A percentile compares a stretch with the other conserved stretches of the same genome.
These are phyloP conservation scores for Chirona hameri DNA, from an alignment of 2,888 invertebrate species.

Conservation along the genomic window DNA sequence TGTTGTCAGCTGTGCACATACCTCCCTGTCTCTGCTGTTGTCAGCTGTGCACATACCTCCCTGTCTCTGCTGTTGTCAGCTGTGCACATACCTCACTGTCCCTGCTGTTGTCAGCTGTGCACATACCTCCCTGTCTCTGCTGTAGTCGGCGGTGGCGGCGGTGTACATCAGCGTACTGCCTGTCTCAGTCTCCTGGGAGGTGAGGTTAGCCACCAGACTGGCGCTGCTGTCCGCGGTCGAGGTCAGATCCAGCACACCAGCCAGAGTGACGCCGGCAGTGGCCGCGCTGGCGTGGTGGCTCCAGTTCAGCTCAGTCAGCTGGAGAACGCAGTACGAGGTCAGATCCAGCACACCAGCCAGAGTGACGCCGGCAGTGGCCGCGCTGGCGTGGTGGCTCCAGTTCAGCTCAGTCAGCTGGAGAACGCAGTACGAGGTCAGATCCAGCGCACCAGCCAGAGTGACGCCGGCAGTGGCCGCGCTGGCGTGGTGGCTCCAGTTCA, in stretches of 20 bases:
- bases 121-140: too few species aligned
- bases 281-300: background rate
- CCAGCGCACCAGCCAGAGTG: background rate
- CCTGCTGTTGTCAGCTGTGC: too few species aligned
- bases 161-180: background rate
- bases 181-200: background rate
- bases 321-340: background rate
- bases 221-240: conserved; percentile 22
- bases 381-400: background rate
- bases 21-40: too few species aligned
- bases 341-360: background rate
- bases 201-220: background rate
- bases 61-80: too few species aligned
- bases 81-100: too few species aligned
- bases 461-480: background rate
- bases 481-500: background rate
- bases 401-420: background rate
- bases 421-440: background rate
- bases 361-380: background rate
- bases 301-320: conserved; percentile 9
- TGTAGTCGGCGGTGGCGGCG: background rate
- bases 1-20: too few species aligned
- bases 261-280: background rate
- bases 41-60: too few species aligned
- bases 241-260: background rate